These are phyloP conservation scores for Macrochelys suwanniensis DNA, from an alignment of 2,797 vertebrate genomes.

Conservation along the genomic window DNA sequence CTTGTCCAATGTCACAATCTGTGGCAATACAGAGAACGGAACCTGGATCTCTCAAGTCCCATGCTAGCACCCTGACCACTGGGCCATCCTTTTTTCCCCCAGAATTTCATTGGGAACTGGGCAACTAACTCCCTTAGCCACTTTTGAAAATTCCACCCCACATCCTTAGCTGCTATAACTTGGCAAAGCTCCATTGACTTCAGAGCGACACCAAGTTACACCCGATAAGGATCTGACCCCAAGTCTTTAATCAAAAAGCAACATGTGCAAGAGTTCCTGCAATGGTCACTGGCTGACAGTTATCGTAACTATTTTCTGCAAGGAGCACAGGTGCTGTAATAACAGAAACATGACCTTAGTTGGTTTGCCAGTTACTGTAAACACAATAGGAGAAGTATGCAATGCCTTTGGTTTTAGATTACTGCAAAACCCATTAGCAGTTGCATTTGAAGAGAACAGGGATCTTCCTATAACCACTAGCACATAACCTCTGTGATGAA, in stretches of 20 bases:
- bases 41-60: not conserved
- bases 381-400: conserved; percentile 8
- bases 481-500: conserved; percentile 28
- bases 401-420: conserved; percentile 6
- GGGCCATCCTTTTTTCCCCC: not conserved
- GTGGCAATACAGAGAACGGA: not conserved
- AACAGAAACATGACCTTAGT: not conserved
- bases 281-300: not conserved
- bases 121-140: not conserved
- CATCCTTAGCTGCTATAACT: not conserved
- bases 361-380: conserved; percentile 25
- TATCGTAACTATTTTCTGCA: conserved; percentile 24
- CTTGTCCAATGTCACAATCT: not conserved
- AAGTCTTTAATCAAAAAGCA: not conserved
- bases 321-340: not conserved
- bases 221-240: not conserved
- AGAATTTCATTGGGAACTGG: not conserved
- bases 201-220: not conserved
- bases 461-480: conserved; percentile 35
- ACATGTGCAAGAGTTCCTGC: not conserved
- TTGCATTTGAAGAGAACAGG: conserved; percentile 31
- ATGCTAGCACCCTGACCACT: not conserved
- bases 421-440: conserved; percentile 53
- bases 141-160: not conserved
- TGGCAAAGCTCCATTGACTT: not conserved